phyloP scores from a whole-genome alignment of 2,888 invertebrate genomes.

The Melieria picta region DNA sequence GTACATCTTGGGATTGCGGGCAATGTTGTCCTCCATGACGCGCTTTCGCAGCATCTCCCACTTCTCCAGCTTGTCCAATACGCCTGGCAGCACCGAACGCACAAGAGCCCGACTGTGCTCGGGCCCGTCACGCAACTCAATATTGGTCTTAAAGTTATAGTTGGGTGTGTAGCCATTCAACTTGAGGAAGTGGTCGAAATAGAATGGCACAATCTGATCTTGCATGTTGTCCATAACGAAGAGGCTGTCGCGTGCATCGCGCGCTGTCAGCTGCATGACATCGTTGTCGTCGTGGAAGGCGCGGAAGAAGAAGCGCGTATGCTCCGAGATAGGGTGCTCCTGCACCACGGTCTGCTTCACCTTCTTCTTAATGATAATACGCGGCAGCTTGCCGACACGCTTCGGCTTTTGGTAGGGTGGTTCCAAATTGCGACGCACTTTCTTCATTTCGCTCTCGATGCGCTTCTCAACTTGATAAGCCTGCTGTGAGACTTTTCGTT shows the following conservation, averaged over 20 bases:
- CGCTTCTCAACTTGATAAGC: constrained; percentile 60
- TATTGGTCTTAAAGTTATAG: constrained; percentile 62
- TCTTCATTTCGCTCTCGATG: constrained; percentile 59
- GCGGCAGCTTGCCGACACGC: constrained; percentile 52
- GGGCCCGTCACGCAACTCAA: constrained; percentile 59
- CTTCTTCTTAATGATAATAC: constrained; percentile 51
- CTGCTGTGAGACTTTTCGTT: constrained; percentile 53
- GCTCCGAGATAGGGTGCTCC: constrained; percentile 51
- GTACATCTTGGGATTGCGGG: constrained; percentile 61
- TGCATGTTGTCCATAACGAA: constrained; percentile 54
- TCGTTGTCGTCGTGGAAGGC: constrained; percentile 58
- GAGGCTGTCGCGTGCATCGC: constrained; percentile 50
- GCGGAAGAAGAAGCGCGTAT: constrained; percentile 56
- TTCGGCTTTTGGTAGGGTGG: constrained; percentile 56
- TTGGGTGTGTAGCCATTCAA: constrained; percentile 62
- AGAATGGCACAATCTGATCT: constrained; percentile 62
- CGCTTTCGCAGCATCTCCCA: constrained; percentile 55
- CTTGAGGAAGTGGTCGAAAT: constrained; percentile 63
- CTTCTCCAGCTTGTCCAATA: constrained; percentile 48
- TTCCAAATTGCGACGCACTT: constrained; percentile 58
- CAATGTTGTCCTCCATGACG: constrained; percentile 62
- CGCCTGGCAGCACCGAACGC: constrained; percentile 46
- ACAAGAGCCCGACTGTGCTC: constrained; percentile 54
- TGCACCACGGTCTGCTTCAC: constrained; percentile 31
- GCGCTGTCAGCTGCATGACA: constrained; percentile 35